These are phyloP conservation scores for Hipparchia sbordonii DNA, from an alignment of 2,888 invertebrate genomes.

Conservation along the genomic window DNA sequence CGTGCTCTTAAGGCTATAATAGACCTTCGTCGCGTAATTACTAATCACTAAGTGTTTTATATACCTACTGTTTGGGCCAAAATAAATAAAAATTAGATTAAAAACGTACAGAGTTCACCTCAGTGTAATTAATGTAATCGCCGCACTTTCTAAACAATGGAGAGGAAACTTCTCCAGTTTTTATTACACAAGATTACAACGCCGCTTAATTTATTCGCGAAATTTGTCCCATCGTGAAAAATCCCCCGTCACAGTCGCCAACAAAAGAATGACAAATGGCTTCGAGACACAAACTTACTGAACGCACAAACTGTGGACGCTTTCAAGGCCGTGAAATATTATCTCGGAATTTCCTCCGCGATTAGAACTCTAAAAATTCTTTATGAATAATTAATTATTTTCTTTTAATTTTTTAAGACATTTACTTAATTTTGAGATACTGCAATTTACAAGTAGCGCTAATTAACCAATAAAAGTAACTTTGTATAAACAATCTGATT, in stretches of 20 bases:
- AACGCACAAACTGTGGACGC: conserved; percentile 62
- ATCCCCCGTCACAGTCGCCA: conserved; percentile 61
- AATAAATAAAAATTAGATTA: no score
- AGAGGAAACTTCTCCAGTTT: conserved; percentile 51
- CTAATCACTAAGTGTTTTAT: conserved; percentile 27
- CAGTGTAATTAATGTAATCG: conserved; percentile 46
- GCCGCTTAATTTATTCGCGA: conserved; percentile 77
- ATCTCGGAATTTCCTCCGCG: conserved; percentile 59
- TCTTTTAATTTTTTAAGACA: conserved; percentile 16
- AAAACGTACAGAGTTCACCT: conserved; percentile 23
- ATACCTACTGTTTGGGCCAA: no score
- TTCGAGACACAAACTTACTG: conserved; percentile 77
- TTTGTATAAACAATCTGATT: no score
- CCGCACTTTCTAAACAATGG: conserved; percentile 48
- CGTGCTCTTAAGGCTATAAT: conserved; percentile 9
- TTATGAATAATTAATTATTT: conserved; percentile 34
- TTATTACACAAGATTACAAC: conserved; percentile 77
- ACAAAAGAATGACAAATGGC: conserved; percentile 81
- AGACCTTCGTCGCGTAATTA: not conserved
- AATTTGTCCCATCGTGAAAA: conserved; percentile 82
- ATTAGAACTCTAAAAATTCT: conserved; percentile 46
- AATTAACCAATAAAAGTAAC: no score
- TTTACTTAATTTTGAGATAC: not conserved
- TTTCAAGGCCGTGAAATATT: conserved; percentile 52
- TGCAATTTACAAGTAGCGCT: no score